phyloP scores from a whole-genome alignment of 2,113 vertebrate genomes.

The Motacilla alba region DNA sequence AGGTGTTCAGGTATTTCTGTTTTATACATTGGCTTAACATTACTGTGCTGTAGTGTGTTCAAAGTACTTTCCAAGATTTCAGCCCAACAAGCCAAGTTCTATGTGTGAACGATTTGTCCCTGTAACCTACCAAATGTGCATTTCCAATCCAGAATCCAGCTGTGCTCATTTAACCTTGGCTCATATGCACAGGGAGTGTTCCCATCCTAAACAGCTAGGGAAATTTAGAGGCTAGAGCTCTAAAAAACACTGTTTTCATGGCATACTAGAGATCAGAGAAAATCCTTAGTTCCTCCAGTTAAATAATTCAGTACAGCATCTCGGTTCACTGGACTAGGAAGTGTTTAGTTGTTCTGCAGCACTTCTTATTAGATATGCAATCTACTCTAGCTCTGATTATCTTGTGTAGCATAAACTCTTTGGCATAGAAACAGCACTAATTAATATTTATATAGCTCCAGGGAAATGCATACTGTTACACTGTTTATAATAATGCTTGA shows the following conservation, averaged over 20 bases:
- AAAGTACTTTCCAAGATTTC: conserved; percentile 1
- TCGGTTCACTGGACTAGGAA: not conserved
- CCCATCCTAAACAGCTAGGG: not conserved
- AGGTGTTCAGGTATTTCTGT: conserved; percentile 7
- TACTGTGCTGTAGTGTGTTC: not conserved
- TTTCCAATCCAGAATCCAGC: conserved; percentile 36
- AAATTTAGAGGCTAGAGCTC: not conserved
- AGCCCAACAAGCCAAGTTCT: conserved; percentile 14
- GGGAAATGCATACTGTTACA: not conserved
- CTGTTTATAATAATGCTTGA: not conserved
- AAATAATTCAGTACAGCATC: not conserved
- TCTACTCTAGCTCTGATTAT: not conserved
- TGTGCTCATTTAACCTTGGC: conserved; percentile 55
- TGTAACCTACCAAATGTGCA: conserved; percentile 1
- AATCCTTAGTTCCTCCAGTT: not conserved
- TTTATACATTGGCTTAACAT: not conserved
- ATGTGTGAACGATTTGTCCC: not conserved
- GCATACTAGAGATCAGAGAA: not conserved
- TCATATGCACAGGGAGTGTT: not conserved
- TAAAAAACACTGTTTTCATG: not conserved
- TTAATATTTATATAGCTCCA: not conserved
- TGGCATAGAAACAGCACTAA: not conserved
- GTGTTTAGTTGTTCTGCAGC: not conserved
- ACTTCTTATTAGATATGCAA: not conserved
- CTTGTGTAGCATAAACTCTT: not conserved